Evolutionary conservation across 2,888 invertebrate species (phyloP), one percentile per base, ranked within the genome.

Genomic region (Lissocephala sabroskyi): DNA sequence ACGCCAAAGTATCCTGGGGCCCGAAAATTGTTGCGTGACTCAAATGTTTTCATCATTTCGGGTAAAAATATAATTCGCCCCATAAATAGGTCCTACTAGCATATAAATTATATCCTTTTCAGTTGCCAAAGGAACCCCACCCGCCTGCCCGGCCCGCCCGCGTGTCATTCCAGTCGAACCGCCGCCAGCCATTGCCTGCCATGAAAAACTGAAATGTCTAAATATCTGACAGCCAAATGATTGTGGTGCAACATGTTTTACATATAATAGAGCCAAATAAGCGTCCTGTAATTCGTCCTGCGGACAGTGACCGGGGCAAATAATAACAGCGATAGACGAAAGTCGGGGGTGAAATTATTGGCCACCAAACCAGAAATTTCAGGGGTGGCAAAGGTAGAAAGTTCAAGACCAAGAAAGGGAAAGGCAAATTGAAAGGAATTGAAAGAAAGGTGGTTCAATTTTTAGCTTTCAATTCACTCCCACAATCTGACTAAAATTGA

Each of bases 1-100:
- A 43, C 50, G 32, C 32, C 45, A 56, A 49, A 3, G 41, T 49
- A 54, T 28, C 17, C 30, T 41, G 18, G 41, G 42, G 32, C 45
- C 44, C 29, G 30, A 28, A 62, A 62, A 53, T 53, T 54, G 56
- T 77, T 64, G 77, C 77, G 77, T 77, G 77, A 79, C 77, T 76
- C 49, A 70, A 78, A 77, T 67, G 73, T 65, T 79, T 77, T 70
- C 59, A 79, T 77, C 77, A 79, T 77, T 62, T 67, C 55, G 36
- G 58, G 48, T 59, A 58, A 46, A 59, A 65, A 62, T 59, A 67
- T 63, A 65, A 73, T 65, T 65, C 62, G 46, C 52, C 58, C 41
- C 58, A 57, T 61, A 73, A n/a, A 66, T 66, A 60, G 58, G 53
- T 5, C 4, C 54, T 49, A n/a, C 39, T 39, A 55, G 63, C n/a